Percentiles rank a stretch among this genome's conserved stretches.
These are phyloP conservation scores for Taurulus bubalis DNA, from an alignment of 2,113 vertebrate species.

Conservation along the genomic window DNA sequence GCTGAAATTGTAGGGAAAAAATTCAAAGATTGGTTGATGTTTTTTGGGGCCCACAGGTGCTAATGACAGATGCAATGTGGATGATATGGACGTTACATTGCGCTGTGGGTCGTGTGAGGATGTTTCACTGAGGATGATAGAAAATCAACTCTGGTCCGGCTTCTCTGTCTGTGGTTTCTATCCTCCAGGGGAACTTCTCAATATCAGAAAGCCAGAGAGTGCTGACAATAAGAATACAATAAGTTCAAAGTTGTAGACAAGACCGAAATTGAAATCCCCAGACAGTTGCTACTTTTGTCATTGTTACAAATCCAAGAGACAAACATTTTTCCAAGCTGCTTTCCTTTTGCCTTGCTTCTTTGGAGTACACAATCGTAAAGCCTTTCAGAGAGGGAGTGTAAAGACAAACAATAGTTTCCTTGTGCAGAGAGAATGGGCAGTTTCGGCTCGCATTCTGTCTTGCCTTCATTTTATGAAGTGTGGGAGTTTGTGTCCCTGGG, in stretches of 20 bases:
- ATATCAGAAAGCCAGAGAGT: background rate
- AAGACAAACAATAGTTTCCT: slow-evolving; percentile 77
- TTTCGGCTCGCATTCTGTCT: slow-evolving; percentile 60
- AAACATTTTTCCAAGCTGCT: slow-evolving; percentile 52
- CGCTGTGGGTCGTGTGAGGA: background rate
- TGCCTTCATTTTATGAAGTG: slow-evolving; percentile 78
- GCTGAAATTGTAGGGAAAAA: background rate
- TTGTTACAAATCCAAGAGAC: slow-evolving; percentile 39
- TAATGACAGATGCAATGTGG: background rate
- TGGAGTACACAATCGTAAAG: slow-evolving; percentile 53
- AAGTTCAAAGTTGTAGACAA: background rate
- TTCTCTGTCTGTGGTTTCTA: background rate
- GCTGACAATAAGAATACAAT: background rate
- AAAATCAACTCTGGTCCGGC: background rate
- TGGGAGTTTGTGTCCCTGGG: slow-evolving; percentile 74
- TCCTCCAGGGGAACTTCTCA: slow-evolving; percentile 39
- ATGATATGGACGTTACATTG: slow-evolving; percentile 6
- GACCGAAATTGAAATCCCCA: slow-evolving; percentile 19
- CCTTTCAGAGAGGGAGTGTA: slow-evolving; percentile 50
- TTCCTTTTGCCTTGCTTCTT: slow-evolving; percentile 49
- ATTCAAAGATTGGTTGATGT: background rate
- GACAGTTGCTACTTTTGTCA: slow-evolving; percentile 29
- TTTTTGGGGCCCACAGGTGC: background rate
- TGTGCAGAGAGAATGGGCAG: slow-evolving; percentile 71
- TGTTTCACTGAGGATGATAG: background rate